Evolutionary conservation across 2,888 invertebrate genomes (phyloP), one percentile per base, ranked within the genome.

Genomic region (Lithosia quadra): DNA sequence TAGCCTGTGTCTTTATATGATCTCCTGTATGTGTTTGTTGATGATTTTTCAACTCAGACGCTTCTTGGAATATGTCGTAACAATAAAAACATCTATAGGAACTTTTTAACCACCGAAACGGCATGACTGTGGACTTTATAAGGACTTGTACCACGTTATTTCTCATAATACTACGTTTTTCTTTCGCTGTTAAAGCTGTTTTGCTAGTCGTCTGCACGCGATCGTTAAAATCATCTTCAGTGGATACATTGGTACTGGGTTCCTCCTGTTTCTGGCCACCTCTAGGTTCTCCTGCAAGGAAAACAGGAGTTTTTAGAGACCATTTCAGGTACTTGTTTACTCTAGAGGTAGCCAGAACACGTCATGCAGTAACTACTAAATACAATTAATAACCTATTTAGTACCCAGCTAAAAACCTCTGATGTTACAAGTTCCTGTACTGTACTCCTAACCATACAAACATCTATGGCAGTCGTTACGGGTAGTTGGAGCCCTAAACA

Each of bases 61-160:
- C 87, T 57, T 95, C 94, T 84, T 93, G 91, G 63, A 93, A 94
- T 28, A 95, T 94, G 15, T 94, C 92, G 78, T 95, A 95, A 77
- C 94, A 95, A 75, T 95, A 95, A 66, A 95, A 95, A 69, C 94
- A 95, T 59, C 94, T 83, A 69, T 94, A 95, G 0, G 92, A 93
- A 68, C 92, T 95, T 71, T 92, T 94, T 0, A 95, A 81, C 94
- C 94, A 95, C 1, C 94, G 80, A 68, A 95, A 95, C 0, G 94
- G 94, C 94, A 95, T 94, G 0, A 91, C 84, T 1, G 90, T 91
- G 0, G 93, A 92, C 21, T 92, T 93, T 0, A 84, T 77, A 0
- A 94, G 77, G 1, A 94, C 92, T 72, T 93, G 87, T 0, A 92
- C 73, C 0, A 94, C 92, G 69, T 94, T 94, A 56, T 86, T 86